phyloP scores from a whole-genome alignment of 2,888 invertebrate species.

The Malachius bipustulatus region DNA sequence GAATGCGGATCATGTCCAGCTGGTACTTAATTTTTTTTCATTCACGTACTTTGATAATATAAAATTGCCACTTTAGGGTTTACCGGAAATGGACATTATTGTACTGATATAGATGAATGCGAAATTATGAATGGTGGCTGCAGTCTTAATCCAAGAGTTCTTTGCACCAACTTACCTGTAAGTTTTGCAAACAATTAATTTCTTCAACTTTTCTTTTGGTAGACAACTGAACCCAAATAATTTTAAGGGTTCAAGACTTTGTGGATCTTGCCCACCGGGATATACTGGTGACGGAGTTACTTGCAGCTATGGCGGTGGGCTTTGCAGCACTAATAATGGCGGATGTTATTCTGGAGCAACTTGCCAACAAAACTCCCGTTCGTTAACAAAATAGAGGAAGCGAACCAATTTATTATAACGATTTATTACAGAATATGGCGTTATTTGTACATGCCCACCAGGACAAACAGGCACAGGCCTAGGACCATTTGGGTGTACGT shows the following conservation, averaged over 20 bases:
- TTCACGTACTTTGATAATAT: background rate
- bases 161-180: slow-evolving; percentile 76
- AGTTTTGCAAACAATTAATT: slow-evolving; percentile 20
- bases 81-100: slow-evolving; percentile 76
- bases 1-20: slow-evolving; percentile 78
- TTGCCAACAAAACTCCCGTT: slow-evolving; percentile 54
- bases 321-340: slow-evolving; percentile 65
- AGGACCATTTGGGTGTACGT: too few relatives aligned
- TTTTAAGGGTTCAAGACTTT: slow-evolving; percentile 62
- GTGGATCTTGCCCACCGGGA: slow-evolving; percentile 79
- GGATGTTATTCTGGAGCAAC: slow-evolving; percentile 75
- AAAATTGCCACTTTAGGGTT: slow-evolving; percentile 45
- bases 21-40: slow-evolving; percentile 36
- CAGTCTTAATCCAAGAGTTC: slow-evolving; percentile 63
- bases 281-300: slow-evolving; percentile 69
- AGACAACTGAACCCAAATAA: slow-evolving; percentile 4
- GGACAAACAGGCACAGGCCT: slow-evolving; percentile 41
- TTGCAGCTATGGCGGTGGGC: slow-evolving; percentile 50
- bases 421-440: slow-evolving; percentile 6
- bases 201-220: background rate
- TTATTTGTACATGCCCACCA: slow-evolving; percentile 17
- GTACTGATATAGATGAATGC: slow-evolving; percentile 87
- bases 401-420: background rate
- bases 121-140: slow-evolving; percentile 76
- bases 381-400: background rate